Evolutionary conservation across 2,113 vertebrate species (phyloP), one percentile per base, ranked within the genome.

Genomic region (Bos indicus): DNA sequence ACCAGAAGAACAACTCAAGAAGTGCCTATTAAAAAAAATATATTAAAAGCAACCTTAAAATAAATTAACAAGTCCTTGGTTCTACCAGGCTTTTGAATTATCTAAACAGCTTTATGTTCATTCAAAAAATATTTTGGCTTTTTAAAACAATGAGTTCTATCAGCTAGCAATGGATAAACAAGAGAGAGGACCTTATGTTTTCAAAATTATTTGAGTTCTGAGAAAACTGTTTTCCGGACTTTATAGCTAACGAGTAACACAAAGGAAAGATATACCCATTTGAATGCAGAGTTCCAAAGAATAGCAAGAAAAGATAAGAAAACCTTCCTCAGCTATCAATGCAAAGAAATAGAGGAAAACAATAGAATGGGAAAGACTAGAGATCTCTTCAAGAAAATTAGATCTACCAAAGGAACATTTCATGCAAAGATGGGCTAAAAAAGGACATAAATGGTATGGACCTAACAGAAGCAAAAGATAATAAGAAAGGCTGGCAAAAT

Each of bases 271-370:
- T 10, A 67, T 67, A n/a, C 16, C 7, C 33, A 19, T 67, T 19
- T 67, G 16, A 67, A 67, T 19, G 16, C n/a, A 67, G 62, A n/a
- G 7, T n/a, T 19, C 62, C 16, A 67, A n/a, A 67, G 33, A n/a
- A 67, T 1, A n/a, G 62, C 62, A 67, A 67, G 62, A 8, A 67
- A n/a, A 64, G 7, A 64, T n/a, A 64, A 64, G 33, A 67, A n/a
- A n/a, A 33, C 16, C 33, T 67, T 67, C 62, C 33, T n/a, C 16
- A 19, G 33, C 0, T 0, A 67, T n/a, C 4, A 67, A 4, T n/a
- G 33, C 15, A 9, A 67, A 67, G 33, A 67, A 67, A n/a, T n/a
- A 67, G 62, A 67, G 33, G 62, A n/a, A 64, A 67, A n/a, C 2
- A 67, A 67, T 19, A 67, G 62, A 67, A 67, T n/a, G 62, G 33